phyloP scores from a whole-genome alignment of 1,140 invertebrate genomes.

The Drosophila ficusphila region DNA sequence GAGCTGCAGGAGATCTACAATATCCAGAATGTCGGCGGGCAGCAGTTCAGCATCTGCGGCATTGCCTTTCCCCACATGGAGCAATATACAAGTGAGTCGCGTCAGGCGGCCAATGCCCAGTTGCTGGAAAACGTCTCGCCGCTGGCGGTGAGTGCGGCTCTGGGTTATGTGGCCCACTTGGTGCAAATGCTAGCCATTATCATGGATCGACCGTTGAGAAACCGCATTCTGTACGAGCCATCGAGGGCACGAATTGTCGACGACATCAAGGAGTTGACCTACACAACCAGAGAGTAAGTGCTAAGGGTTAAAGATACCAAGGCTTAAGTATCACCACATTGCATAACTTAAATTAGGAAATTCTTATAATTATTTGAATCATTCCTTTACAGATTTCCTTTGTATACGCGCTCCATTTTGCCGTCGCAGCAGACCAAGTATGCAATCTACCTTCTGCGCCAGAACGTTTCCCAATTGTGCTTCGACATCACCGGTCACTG shows the following conservation, averaged over 20 bases:
- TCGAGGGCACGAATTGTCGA: conserved; percentile 91
- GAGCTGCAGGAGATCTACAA: conserved; percentile 85
- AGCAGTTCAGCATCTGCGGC: conserved; percentile 88
- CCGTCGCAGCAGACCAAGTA: conserved; percentile 90
- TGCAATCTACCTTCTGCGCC: conserved; percentile 94
- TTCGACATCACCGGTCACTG: conserved; percentile 89
- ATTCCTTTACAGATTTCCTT: conserved; percentile 88
- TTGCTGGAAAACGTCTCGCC: conserved; percentile 85
- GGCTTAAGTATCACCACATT: not conserved
- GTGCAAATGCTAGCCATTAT: conserved; percentile 92
- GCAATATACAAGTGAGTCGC: conserved; percentile 63
- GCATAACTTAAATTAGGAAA: too few species aligned
- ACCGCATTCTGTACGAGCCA: conserved; percentile 90
- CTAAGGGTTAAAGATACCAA: too few species aligned
- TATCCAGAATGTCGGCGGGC: conserved; percentile 63
- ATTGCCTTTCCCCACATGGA: conserved; percentile 91
- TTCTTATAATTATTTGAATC: not conserved
- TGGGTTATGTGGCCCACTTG: conserved; percentile 93
- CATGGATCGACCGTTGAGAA: conserved; percentile 91
- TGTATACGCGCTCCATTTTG: conserved; percentile 89
- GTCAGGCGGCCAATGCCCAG: conserved; percentile 56
- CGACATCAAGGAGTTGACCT: conserved; percentile 89
- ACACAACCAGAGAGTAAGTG: conserved; percentile 90
- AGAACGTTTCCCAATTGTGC: conserved; percentile 93
- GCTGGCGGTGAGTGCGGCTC: conserved; percentile 89